These are phyloP conservation scores for Zoanthus sansibaricus DNA, from an alignment of 92 coral and sea anemone species.

Conservation along the genomic window DNA sequence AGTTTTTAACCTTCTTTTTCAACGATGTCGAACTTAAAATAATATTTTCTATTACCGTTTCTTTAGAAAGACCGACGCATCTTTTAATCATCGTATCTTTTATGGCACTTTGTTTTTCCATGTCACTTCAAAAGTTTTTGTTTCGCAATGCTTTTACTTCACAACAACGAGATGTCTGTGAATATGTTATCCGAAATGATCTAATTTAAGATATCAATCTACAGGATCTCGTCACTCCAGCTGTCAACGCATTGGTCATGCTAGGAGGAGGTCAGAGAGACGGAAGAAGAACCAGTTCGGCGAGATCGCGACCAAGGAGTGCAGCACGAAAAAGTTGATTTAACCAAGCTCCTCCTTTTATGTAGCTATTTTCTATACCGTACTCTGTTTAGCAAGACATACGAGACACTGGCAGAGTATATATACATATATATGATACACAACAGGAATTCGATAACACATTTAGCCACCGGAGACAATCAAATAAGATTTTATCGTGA, in stretches of 20 bases:
- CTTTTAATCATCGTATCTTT: not conserved
- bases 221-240: constrained; percentile 41
- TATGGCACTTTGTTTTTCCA: no score
- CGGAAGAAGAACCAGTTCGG: constrained; percentile 30
- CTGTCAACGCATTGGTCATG: constrained; percentile 43
- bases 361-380: not conserved
- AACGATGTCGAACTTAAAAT: no score
- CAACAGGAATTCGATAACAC: no score
- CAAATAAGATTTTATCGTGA: no score
- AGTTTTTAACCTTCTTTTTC: no score
- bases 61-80: no score
- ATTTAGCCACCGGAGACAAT: no score
- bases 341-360: not conserved
- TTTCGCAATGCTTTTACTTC: no score
- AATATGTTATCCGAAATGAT: not conserved
- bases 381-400: not conserved
- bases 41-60: no score
- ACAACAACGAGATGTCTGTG: not conserved
- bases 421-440: not conserved
- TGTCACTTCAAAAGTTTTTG: no score
- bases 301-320: constrained; percentile 47
- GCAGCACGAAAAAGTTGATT: constrained; percentile 30
- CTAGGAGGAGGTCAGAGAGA: constrained; percentile 32
- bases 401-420: not conserved
- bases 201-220: not conserved